phyloP scores from a whole-genome alignment of 2,888 invertebrate species.

The Lycia hirtaria region DNA sequence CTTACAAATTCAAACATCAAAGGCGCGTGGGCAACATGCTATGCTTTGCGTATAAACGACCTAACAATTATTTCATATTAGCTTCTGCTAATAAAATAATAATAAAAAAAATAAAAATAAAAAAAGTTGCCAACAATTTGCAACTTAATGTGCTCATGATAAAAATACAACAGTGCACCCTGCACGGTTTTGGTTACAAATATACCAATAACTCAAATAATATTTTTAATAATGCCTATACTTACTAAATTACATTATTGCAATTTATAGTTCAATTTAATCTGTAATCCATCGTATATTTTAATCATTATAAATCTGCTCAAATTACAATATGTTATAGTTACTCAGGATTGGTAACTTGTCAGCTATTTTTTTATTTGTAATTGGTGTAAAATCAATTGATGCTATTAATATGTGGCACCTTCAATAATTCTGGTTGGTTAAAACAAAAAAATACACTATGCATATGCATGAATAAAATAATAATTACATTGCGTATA shows the following conservation, averaged over 20 bases:
- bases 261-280: slow-evolving; percentile 1
- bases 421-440: background rate
- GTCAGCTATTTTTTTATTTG: background rate
- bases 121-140: background rate
- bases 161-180: background rate
- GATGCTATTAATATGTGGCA: no score
- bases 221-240: background rate
- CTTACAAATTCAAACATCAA: no score
- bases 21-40: no score
- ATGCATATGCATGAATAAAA: background rate
- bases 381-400: background rate
- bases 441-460: background rate
- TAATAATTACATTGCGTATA: background rate
- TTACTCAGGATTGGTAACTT: background rate
- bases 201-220: slow-evolving; percentile 3
- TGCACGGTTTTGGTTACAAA: slow-evolving; percentile 1
- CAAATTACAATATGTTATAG: background rate
- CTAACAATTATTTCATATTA: no score
- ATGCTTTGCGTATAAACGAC: no score
- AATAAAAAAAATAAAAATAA: no score
- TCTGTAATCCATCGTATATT: no score
- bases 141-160: background rate
- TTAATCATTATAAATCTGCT: background rate
- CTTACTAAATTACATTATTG: background rate
- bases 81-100: no score